phyloP scores from a whole-genome alignment of 2,888 invertebrate species.

The Tenthredo livida region DNA sequence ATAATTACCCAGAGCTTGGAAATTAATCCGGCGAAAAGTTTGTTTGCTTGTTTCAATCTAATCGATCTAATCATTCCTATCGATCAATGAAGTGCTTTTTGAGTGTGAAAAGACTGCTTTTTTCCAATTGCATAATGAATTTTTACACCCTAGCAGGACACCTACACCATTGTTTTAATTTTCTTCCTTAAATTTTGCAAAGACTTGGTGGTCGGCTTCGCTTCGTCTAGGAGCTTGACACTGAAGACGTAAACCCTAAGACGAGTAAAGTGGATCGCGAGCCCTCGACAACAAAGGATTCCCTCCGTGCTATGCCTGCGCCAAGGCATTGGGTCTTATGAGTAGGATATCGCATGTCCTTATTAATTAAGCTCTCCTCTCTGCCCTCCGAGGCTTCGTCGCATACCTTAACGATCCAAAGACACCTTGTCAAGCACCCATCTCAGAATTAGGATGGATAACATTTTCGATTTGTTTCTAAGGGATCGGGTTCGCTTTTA shows the following conservation, averaged over 20 bases:
- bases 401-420: conserved; percentile 76
- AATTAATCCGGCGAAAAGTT: not conserved
- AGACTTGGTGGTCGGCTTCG: conserved; percentile 11
- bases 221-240: conserved; percentile 39
- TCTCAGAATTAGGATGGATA: conserved; percentile 22
- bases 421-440: conserved; percentile 53
- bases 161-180: not conserved
- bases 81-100: not conserved
- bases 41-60: not conserved
- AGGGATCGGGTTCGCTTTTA: not conserved
- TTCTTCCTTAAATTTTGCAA: not conserved
- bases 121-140: not conserved
- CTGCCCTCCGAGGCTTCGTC: conserved; percentile 71
- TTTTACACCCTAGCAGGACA: not conserved
- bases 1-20: not conserved
- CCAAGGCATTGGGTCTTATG: conserved; percentile 69
- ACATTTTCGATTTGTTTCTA: not conserved
- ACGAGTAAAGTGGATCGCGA: conserved; percentile 74
- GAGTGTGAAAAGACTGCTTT: not conserved
- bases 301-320: conserved; percentile 71
- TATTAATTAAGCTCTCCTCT: conserved; percentile 76
- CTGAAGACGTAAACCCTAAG: conserved; percentile 68
- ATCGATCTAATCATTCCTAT: not conserved
- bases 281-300: conserved; percentile 77
- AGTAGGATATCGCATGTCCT: conserved; percentile 77